phyloP scores from a whole-genome alignment of 2,113 vertebrate species.

The Zootoca vivipara region DNA sequence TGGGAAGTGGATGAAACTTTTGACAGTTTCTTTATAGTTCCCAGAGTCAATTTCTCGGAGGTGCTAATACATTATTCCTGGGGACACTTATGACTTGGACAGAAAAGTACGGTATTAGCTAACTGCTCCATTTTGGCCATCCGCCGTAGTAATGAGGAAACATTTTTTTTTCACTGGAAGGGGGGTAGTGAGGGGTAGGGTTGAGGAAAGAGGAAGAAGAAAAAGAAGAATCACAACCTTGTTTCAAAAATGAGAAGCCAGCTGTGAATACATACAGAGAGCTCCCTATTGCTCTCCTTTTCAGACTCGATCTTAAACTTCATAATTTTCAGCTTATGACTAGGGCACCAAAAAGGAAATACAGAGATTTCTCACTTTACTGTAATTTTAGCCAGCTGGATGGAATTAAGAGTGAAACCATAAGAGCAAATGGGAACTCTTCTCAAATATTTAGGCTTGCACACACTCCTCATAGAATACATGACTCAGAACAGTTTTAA shows the following conservation, averaged over 20 bases:
- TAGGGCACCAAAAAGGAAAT: not conserved
- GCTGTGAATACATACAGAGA: not conserved
- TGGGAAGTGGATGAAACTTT: conserved; percentile 38
- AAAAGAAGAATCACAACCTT: not conserved
- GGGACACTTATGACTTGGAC: not conserved
- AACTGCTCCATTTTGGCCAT: conserved; percentile 7
- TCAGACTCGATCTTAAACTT: not conserved
- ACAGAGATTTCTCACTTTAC: conserved; percentile 28
- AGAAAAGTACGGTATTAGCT: conserved; percentile 4
- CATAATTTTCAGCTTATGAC: not conserved
- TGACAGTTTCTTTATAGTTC: conserved; percentile 50
- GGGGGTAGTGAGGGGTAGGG: no score
- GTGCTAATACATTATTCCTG: conserved; percentile 2
- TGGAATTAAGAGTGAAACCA: conserved; percentile 7
- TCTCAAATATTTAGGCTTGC: conserved; percentile 35
- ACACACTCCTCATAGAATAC: not conserved
- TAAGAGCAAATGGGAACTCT: conserved; percentile 46
- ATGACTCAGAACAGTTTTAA: not conserved
- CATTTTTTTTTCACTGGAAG: not conserved
- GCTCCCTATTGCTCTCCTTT: not conserved
- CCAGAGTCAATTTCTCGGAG: conserved; percentile 43
- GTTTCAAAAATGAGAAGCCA: conserved; percentile 4
- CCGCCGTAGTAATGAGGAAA: conserved; percentile 12
- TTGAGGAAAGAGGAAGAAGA: not conserved
- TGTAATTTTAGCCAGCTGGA: conserved; percentile 43